A percentile compares a stretch with the other conserved stretches of the same genome.
Evolutionary conservation across 2,888 invertebrate genomes (phyloP).

Genomic region (Philereme transversata): DNA sequence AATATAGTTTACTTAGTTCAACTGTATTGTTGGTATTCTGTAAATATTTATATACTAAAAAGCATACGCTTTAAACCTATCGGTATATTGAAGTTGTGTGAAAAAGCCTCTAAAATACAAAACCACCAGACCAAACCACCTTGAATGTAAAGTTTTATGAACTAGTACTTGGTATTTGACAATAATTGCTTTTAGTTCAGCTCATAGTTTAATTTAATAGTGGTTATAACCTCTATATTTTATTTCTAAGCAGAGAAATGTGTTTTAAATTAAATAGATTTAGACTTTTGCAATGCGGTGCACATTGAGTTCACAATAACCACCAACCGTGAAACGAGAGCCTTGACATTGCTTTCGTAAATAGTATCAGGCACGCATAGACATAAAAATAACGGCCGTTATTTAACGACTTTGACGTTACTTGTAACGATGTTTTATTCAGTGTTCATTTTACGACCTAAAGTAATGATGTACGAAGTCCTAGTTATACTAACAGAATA

Average conservation of each 20-base stretch:
- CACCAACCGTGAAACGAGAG: conserved; percentile 14
- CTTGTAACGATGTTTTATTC: no score
- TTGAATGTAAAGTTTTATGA: conserved; percentile 20
- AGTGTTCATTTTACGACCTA: no score
- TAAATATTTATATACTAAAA: no score
- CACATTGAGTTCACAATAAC: conserved; percentile 8
- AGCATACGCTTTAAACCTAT: no score
- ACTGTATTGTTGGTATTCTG: no score
- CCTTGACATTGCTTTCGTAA: conserved; percentile 15
- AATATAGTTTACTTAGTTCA: no score
- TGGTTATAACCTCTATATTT: conserved; percentile 16
- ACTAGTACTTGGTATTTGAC: conserved; percentile 19
- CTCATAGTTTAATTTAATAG: conserved; percentile 20
- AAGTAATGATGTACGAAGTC: no score
- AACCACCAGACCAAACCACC: conserved; percentile 15
- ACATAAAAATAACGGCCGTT: neutral
- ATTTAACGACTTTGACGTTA: neutral
- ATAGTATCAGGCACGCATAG: neutral
- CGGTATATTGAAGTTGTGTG: no score
- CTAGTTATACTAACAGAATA: no score
- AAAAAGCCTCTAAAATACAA: neutral
- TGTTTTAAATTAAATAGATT: neutral
- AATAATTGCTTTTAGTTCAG: conserved; percentile 22
- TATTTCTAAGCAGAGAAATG: neutral
- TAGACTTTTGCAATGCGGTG: conserved; percentile 2